These are phyloP conservation scores for Trichonephila clavata DNA, from an alignment of 1,140 invertebrate genomes.

Conservation along the genomic window DNA sequence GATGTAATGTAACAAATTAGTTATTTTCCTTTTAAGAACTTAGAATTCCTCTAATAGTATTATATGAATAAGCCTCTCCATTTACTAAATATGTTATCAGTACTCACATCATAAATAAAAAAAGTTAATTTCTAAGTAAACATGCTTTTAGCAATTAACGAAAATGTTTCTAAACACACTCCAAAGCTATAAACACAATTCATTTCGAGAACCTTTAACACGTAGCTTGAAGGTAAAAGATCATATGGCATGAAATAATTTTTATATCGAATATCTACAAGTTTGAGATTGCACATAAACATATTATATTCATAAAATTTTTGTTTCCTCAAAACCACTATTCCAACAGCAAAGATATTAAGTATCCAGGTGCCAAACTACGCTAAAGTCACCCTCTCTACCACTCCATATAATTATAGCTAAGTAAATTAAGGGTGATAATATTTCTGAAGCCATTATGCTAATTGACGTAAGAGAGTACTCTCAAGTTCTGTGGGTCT, in stretches of 20 bases:
- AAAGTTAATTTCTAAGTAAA: too few relatives aligned
- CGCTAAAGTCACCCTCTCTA: neutral
- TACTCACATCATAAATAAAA: too few relatives aligned
- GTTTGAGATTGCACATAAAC: neutral
- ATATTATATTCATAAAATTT: neutral
- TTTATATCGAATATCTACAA: neutral
- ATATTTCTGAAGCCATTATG: constrained; percentile 61
- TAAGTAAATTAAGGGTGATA: constrained; percentile 62
- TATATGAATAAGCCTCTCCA: too few relatives aligned
- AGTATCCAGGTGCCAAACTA: neutral
- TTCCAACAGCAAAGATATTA: constrained; percentile 4
- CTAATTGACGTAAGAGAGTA: constrained; percentile 44
- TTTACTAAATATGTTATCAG: too few relatives aligned
- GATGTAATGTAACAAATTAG: too few relatives aligned
- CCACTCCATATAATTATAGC: constrained; percentile 49
- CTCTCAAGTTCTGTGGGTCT: constrained; percentile 15
- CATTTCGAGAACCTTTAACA: neutral
- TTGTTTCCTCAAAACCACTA: neutral
- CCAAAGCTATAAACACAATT: too few relatives aligned
- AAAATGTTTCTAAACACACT: too few relatives aligned
- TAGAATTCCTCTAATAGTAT: too few relatives aligned
- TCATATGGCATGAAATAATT: neutral
- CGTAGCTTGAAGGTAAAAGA: neutral
- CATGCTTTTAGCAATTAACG: too few relatives aligned
- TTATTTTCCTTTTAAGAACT: too few relatives aligned